These are phyloP conservation scores for Gymnocheta viridis DNA, from an alignment of 2,888 invertebrate species.

Conservation along the genomic window DNA sequence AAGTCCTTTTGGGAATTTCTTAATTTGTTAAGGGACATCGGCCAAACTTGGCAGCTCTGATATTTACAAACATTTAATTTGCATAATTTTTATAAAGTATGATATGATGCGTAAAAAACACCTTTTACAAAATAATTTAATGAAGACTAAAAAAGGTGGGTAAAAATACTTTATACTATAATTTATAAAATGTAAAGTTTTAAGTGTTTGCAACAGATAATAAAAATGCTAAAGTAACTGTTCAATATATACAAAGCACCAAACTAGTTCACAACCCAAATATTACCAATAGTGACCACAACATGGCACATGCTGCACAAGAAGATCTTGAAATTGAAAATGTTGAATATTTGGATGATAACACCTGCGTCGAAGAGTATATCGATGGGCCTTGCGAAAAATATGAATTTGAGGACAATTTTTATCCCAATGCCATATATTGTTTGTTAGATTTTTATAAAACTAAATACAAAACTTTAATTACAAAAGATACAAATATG, in stretches of 20 bases:
- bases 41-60: slow-evolving; percentile 25
- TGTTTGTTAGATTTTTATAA: slow-evolving; percentile 71
- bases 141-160: slow-evolving; percentile 27
- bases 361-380: slow-evolving; percentile 51
- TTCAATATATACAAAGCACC: slow-evolving; percentile 67
- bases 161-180: not conserved
- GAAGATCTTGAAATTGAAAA: slow-evolving; percentile 69
- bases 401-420: slow-evolving; percentile 63
- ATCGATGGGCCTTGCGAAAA: slow-evolving; percentile 17
- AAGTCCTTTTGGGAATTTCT: too few relatives aligned
- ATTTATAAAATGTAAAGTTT: not conserved
- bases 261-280: slow-evolving; percentile 23
- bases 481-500: not conserved
- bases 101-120: slow-evolving; percentile 53
- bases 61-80: slow-evolving; percentile 28
- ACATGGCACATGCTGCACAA: not conserved
- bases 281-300: not conserved
- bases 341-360: slow-evolving; percentile 72
- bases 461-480: slow-evolving; percentile 57
- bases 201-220: not conserved
- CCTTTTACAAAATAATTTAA: slow-evolving; percentile 15
- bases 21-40: too few relatives aligned
- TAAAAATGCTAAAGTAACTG: slow-evolving; percentile 68
- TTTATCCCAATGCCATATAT: slow-evolving; percentile 72
- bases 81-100: not conserved